phyloP scores from a whole-genome alignment of 2,113 vertebrate species.

The Myrmophylax atrothorax region DNA sequence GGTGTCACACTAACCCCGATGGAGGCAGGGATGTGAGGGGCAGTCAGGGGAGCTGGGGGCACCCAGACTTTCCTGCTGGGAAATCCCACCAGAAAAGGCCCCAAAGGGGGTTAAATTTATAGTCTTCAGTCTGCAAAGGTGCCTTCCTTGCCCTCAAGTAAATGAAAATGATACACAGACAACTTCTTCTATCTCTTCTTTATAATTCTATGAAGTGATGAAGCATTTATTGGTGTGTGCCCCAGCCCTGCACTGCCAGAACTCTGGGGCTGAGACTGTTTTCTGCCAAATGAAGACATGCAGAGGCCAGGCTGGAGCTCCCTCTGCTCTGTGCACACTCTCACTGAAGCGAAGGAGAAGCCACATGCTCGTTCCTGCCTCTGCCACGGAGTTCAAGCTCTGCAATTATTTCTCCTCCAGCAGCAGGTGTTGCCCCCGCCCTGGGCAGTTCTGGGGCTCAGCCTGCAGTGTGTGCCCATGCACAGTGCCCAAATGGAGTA shows the following conservation, averaged over 20 bases:
- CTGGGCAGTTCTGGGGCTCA: neutral
- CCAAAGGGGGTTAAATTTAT: neutral
- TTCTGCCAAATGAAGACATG: neutral
- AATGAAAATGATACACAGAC: neutral
- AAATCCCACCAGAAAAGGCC: neutral
- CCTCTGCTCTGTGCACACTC: neutral
- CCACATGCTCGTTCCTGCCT: neutral
- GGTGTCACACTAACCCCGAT: neutral
- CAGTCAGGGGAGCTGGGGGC: neutral
- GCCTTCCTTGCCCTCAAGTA: neutral
- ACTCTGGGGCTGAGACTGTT: neutral
- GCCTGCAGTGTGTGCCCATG: neutral
- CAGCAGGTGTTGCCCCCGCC: neutral
- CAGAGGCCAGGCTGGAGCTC: neutral
- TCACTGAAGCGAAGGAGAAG: neutral
- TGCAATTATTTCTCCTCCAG: neutral
- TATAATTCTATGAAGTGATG: rapidly evolving
- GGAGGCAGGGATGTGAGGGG: neutral
- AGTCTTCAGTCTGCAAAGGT: too few species aligned
- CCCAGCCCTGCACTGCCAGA: neutral
- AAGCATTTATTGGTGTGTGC: too few species aligned
- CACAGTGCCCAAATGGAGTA: neutral
- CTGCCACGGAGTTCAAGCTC: neutral
- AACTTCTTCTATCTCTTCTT: neutral
- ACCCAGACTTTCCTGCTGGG: neutral